Evolutionary conservation across 2,888 invertebrate species (phyloP).

Genomic region (Ryuthela nishihirai): DNA sequence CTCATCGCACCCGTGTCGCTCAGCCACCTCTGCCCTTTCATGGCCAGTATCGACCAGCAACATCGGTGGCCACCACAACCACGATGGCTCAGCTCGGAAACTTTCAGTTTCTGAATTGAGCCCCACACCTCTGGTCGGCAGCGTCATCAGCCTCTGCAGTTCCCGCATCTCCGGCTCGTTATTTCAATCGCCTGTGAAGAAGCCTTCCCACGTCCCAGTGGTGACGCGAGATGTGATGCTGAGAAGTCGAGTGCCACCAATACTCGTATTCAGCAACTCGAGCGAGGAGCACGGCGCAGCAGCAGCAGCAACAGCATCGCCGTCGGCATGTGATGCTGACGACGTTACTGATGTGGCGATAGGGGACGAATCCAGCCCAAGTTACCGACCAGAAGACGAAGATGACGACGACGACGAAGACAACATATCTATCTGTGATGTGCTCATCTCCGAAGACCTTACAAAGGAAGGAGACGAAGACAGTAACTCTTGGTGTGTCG

Average conservation of each 20-base stretch:
- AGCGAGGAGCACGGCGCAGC: conserved; percentile 28
- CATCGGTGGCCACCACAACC: conserved; percentile 5
- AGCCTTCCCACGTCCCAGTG: neutral
- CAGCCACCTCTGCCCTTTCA: conserved; percentile 14
- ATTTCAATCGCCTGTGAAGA: conserved; percentile 11
- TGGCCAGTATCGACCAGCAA: conserved; percentile 23
- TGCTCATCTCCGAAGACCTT: conserved; percentile 9
- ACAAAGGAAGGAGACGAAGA: neutral
- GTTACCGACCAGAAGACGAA: conserved; percentile 1
- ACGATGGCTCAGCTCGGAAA: conserved; percentile 5
- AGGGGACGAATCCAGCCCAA: conserved; percentile 1
- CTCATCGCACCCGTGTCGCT: conserved; percentile 8
- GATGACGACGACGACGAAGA: conserved; percentile 9
- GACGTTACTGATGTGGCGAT: conserved; percentile 5
- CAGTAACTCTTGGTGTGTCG: conserved; percentile 18
- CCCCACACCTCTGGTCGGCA: conserved; percentile 30
- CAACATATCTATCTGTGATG: conserved; percentile 16
- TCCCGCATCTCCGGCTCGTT: conserved; percentile 14
- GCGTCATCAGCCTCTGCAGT: conserved; percentile 30
- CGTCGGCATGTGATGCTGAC: conserved; percentile 11
- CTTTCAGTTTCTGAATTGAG: conserved; percentile 12
- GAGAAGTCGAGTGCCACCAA: conserved; percentile 16
- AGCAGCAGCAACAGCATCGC: conserved; percentile 19
- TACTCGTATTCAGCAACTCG: conserved; percentile 28
- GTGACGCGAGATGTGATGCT: neutral